phyloP scores from a whole-genome alignment of 2,888 invertebrate genomes.

The Diabrotica balteata region DNA sequence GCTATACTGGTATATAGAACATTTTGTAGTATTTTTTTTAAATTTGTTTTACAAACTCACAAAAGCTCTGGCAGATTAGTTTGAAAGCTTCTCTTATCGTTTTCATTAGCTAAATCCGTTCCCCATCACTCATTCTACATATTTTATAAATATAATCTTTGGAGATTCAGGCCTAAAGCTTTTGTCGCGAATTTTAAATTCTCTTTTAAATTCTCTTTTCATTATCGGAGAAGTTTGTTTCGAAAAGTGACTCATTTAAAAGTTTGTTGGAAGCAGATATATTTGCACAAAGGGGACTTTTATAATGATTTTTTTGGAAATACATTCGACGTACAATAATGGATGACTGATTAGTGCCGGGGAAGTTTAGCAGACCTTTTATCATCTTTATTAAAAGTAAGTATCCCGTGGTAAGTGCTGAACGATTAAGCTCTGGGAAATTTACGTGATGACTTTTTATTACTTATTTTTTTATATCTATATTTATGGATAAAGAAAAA shows the following conservation, averaged over 20 bases:
- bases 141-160: constrained; percentile 43
- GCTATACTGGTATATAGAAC: neutral
- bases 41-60: neutral
- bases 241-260: constrained; percentile 41
- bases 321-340: constrained; percentile 32
- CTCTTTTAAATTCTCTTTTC: constrained; percentile 42
- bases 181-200: constrained; percentile 43
- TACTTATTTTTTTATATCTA: too few relatives aligned
- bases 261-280: constrained; percentile 40
- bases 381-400: constrained; percentile 20
- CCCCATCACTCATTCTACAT: constrained; percentile 41
- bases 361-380: constrained; percentile 27
- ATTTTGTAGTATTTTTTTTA: neutral
- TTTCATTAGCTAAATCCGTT: constrained; percentile 36
- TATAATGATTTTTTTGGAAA: constrained; percentile 37
- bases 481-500: too few relatives aligned
- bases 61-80: constrained; percentile 20
- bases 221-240: constrained; percentile 40
- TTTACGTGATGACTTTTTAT: neutral
- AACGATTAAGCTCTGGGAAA: constrained; percentile 2
- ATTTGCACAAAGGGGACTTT: constrained; percentile 43
- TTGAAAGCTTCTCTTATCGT: constrained; percentile 26
- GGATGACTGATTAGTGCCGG: constrained; percentile 34
- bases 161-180: constrained; percentile 36
- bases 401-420: constrained; percentile 1